phyloP scores from a whole-genome alignment of 2,113 vertebrate genomes.

The Pyxicephalus adspersus region DNA sequence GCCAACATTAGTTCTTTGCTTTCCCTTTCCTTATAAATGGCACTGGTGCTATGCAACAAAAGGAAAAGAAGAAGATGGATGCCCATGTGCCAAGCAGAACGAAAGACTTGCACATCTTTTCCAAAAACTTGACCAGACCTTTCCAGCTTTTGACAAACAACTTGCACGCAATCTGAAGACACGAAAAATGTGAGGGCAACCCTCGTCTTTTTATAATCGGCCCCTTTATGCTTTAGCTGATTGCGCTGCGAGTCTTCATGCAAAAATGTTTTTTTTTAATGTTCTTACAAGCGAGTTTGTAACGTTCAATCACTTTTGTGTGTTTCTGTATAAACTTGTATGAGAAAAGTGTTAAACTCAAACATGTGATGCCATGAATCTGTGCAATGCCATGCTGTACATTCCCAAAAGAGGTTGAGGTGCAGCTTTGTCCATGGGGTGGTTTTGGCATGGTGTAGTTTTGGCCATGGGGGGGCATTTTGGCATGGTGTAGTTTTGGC shows the following conservation, averaged over 20 bases:
- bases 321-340: slow-evolving; percentile 34
- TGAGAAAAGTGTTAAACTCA: slow-evolving; percentile 49
- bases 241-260: slow-evolving; percentile 10
- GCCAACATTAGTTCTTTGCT: too few species aligned
- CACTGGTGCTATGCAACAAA: too few species aligned
- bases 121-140: neutral
- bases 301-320: slow-evolving; percentile 37
- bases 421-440: too few species aligned
- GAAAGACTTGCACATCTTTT: neutral
- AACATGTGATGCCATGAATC: too few species aligned
- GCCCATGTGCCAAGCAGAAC: too few species aligned
- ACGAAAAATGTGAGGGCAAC: neutral
- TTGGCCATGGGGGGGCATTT: too few species aligned
- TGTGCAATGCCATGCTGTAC: too few species aligned
- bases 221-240: slow-evolving; percentile 19
- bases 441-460: too few species aligned
- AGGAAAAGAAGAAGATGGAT: too few species aligned
- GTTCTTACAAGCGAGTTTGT: slow-evolving; percentile 20
- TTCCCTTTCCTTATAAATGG: too few species aligned
- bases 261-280: slow-evolving; percentile 14
- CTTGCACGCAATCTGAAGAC: slow-evolving; percentile 23
- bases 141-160: slow-evolving; percentile 10
- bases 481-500: too few species aligned
- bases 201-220: slow-evolving; percentile 29
- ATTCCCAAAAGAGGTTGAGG: too few species aligned